Evolutionary conservation across 2,797 vertebrate species (phyloP).

Genomic region (Bucorvus abyssinicus): DNA sequence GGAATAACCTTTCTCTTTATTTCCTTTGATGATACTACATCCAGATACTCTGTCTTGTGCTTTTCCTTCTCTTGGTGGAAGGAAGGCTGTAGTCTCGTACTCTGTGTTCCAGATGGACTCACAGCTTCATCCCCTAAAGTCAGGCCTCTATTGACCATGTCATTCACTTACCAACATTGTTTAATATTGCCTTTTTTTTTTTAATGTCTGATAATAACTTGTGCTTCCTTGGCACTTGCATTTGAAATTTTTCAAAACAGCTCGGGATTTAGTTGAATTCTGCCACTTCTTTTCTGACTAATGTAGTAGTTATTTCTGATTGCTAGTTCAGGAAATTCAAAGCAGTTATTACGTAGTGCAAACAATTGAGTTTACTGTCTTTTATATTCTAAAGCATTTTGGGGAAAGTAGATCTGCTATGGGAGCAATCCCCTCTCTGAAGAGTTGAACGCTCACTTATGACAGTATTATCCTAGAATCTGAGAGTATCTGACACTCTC

Average conservation of each 20-base stretch:
- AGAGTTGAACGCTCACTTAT: background rate
- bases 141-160: background rate
- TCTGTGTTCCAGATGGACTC: background rate
- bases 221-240: background rate
- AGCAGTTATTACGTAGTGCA: background rate
- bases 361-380: background rate
- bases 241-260: background rate
- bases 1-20: background rate
- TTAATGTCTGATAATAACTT: background rate
- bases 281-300: background rate
- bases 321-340: background rate
- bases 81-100: background rate
- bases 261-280: background rate
- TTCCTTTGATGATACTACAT: background rate
- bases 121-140: background rate
- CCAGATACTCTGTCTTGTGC: background rate
- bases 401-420: background rate
- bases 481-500: background rate
- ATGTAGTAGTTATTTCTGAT: background rate
- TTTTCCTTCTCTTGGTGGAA: background rate
- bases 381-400: background rate
- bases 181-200: background rate
- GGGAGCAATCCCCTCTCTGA: background rate
- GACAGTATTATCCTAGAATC: background rate
- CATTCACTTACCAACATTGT: background rate